phyloP scores from a whole-genome alignment of 2,113 vertebrate species.

The Scophthalmus maximus region DNA sequence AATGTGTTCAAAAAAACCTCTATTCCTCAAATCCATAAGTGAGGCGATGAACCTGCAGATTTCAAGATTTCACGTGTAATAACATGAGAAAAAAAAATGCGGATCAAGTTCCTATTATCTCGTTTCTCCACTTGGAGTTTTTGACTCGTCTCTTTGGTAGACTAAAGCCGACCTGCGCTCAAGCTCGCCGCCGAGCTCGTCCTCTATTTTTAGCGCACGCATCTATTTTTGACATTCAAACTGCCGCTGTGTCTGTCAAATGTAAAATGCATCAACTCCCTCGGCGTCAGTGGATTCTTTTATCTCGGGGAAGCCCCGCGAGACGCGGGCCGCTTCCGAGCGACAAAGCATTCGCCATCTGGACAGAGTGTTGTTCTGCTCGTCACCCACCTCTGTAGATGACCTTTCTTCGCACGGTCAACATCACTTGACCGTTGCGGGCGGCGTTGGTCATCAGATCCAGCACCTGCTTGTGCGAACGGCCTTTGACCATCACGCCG shows the following conservation, averaged over 20 bases:
- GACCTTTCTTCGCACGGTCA: conserved; percentile 92
- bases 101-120: too few relatives aligned
- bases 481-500: conserved; percentile 92
- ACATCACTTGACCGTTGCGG: conserved; percentile 92
- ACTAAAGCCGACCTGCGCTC: not conserved
- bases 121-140: too few relatives aligned
- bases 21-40: not conserved
- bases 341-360: not conserved
- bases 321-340: not conserved
- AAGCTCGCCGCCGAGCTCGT: not conserved
- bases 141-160: not conserved
- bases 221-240: conserved; percentile 1
- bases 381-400: conserved; percentile 86
- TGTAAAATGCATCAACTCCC: not conserved
- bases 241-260: conserved; percentile 13
- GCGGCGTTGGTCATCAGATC: conserved; percentile 97
- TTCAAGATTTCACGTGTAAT: not conserved
- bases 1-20: not conserved
- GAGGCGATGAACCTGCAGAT: not conserved
- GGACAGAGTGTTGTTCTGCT: not conserved
- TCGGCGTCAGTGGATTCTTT: not conserved
- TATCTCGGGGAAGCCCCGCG: not conserved
- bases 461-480: conserved; percentile 95
- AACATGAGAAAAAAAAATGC: too few relatives aligned
- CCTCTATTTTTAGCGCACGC: not conserved